These are phyloP conservation scores for Sceliomorpha sp. DNA, from an alignment of 2,888 invertebrate species.

Conservation along the genomic window DNA sequence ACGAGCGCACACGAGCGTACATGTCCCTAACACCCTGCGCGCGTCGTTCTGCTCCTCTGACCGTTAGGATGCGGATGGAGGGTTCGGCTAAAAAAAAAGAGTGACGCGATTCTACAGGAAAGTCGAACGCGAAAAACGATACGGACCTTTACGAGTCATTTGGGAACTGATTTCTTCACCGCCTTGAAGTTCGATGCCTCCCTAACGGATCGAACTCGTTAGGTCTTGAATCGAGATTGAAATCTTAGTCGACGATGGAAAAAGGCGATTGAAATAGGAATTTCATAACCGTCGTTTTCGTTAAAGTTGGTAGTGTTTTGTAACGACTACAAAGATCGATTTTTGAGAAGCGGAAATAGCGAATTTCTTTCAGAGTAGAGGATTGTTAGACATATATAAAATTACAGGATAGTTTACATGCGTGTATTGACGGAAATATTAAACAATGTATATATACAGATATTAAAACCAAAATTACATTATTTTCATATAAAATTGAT, in stretches of 20 bases:
- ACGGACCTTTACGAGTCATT: conserved; percentile 25
- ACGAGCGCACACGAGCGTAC: not conserved
- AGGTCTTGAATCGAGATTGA: conserved; percentile 5
- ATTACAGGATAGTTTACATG: too few relatives aligned
- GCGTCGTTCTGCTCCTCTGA: conserved; percentile 17
- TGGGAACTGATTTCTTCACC: conserved; percentile 20
- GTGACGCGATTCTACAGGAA: conserved; percentile 27
- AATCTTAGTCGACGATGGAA: not conserved
- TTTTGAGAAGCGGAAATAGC: too few relatives aligned
- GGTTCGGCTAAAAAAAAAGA: conserved; percentile 33
- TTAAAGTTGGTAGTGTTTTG: conserved; percentile 17
- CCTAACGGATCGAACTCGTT: conserved; percentile 15
- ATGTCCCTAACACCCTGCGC: conserved; percentile 8
- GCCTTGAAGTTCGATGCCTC: conserved; percentile 31
- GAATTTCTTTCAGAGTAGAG: too few relatives aligned
- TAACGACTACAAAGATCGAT: too few relatives aligned
- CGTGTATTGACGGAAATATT: too few relatives aligned
- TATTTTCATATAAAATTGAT: too few relatives aligned
- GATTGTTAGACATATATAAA: too few relatives aligned
- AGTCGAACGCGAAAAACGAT: conserved; percentile 51
- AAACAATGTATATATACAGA: too few relatives aligned
- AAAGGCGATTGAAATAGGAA: not conserved
- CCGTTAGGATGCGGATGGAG: conserved; percentile 39
- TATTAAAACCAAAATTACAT: too few relatives aligned
- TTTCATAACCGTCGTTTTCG: conserved; percentile 15